These are phyloP conservation scores for Gobionotothen gibberifrons DNA, from an alignment of 2,797 vertebrate genomes.

Conservation along the genomic window DNA sequence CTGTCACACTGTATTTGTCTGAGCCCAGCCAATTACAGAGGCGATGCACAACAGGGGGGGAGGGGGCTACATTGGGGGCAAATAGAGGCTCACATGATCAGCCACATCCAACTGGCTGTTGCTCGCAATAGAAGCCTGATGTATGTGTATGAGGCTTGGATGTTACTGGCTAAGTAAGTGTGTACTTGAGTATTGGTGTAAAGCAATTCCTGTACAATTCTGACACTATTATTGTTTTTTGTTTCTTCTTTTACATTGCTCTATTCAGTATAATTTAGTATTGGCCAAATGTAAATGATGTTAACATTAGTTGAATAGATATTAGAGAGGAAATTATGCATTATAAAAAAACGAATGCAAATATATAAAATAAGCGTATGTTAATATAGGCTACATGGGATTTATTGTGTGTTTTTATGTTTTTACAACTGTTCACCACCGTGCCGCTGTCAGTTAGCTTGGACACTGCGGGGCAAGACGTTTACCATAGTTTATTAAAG, in stretches of 20 bases:
- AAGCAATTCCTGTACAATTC: neutral
- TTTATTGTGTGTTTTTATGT: too few relatives aligned
- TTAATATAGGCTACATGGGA: too few relatives aligned
- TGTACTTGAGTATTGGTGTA: too few relatives aligned
- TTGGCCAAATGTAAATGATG: too few relatives aligned
- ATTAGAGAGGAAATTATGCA: too few relatives aligned
- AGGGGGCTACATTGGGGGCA: constrained; percentile 49
- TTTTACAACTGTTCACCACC: too few relatives aligned
- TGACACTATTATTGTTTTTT: too few relatives aligned
- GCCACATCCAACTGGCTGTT: constrained; percentile 65
- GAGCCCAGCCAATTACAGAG: constrained; percentile 75
- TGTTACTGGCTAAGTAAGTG: neutral
- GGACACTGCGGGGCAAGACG: neutral
- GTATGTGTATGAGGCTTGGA: constrained; percentile 14
- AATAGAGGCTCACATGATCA: constrained; percentile 64
- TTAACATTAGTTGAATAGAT: too few relatives aligned
- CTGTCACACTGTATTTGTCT: constrained; percentile 81
- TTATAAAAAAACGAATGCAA: too few relatives aligned
- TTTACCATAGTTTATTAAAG: neutral
- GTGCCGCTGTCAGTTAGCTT: neutral
- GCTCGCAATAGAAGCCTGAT: constrained; percentile 53
- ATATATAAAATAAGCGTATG: too few relatives aligned
- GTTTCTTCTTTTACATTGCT: too few relatives aligned
- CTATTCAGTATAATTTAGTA: too few relatives aligned
- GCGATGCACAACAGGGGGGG: constrained; percentile 1